phyloP scores from a whole-genome alignment of 2,113 vertebrate species.

The Malaclemys terrapin region DNA sequence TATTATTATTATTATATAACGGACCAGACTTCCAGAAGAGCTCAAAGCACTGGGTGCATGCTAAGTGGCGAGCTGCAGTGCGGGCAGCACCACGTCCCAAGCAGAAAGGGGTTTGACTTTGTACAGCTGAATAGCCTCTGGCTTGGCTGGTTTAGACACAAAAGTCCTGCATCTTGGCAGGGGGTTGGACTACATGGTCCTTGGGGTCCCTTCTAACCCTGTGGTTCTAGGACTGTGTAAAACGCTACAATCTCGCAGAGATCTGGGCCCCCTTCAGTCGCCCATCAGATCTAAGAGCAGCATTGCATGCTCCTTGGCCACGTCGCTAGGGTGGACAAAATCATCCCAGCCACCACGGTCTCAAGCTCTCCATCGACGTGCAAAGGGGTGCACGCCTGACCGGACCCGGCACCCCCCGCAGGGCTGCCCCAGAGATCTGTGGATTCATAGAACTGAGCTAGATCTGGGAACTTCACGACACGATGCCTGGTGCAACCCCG shows the following conservation, averaged over 20 bases:
- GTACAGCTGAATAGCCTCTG: not conserved
- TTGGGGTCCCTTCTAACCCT: not conserved
- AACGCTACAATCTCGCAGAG: fast-evolving
- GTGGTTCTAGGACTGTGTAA: not conserved
- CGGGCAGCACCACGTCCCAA: not conserved
- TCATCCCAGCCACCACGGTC: too few relatives aligned
- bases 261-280: not conserved
- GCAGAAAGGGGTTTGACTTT: too few relatives aligned
- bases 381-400: not conserved
- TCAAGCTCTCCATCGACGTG: not conserved
- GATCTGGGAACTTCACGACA: not conserved
- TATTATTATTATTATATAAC: too few relatives aligned
- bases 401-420: not conserved
- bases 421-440: not conserved
- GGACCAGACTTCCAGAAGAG: too few relatives aligned
- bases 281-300: not conserved
- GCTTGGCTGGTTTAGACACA: not conserved
- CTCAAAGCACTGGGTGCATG: too few relatives aligned
- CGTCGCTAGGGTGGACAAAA: too few relatives aligned
- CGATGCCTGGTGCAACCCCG: not conserved
- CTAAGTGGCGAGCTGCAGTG: too few relatives aligned
- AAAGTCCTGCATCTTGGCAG: not conserved
- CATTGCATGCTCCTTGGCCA: too few relatives aligned
- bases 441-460: not conserved
- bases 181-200: not conserved